Evolutionary conservation across 2,113 vertebrate species (phyloP).

Genomic region (Clarias batrachus): DNA sequence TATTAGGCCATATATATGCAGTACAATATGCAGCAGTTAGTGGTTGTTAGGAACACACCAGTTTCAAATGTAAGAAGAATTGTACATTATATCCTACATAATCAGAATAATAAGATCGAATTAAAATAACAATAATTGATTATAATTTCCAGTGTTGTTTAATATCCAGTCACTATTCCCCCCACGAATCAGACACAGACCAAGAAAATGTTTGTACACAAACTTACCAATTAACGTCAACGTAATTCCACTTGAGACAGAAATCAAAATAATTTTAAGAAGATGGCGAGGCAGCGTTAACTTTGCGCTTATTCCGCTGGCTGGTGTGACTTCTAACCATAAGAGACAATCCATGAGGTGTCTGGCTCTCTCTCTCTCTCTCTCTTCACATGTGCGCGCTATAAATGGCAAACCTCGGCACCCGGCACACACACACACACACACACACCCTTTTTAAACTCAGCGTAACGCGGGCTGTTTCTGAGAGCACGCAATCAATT

Average conservation of each 20-base stretch:
- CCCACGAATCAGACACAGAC: not conserved
- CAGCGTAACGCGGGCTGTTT: slow-evolving; percentile 23
- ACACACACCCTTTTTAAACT: slow-evolving; percentile 12
- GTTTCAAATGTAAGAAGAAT: not conserved
- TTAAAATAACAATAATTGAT: not conserved
- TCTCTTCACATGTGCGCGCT: slow-evolving; percentile 26
- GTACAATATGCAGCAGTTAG: too few relatives aligned
- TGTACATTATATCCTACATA: not conserved
- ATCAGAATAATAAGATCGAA: not conserved
- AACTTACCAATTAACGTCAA: slow-evolving; percentile 35
- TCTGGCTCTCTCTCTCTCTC: not conserved
- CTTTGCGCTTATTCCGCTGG: not conserved
- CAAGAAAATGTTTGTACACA: not conserved
- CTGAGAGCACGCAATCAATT: not conserved
- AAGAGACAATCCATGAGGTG: slow-evolving; percentile 7
- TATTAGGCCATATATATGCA: too few relatives aligned
- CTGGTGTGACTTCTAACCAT: not conserved
- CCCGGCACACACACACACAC: not conserved
- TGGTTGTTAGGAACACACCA: not conserved
- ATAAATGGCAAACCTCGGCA: slow-evolving; percentile 49
- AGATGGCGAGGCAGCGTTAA: not conserved
- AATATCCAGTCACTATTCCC: too few relatives aligned
- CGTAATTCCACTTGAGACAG: not conserved
- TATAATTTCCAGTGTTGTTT: not conserved
- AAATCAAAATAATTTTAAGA: not conserved